phyloP scores from a whole-genome alignment of 2,113 vertebrate genomes.

The Pyrgilauda ruficollis region DNA sequence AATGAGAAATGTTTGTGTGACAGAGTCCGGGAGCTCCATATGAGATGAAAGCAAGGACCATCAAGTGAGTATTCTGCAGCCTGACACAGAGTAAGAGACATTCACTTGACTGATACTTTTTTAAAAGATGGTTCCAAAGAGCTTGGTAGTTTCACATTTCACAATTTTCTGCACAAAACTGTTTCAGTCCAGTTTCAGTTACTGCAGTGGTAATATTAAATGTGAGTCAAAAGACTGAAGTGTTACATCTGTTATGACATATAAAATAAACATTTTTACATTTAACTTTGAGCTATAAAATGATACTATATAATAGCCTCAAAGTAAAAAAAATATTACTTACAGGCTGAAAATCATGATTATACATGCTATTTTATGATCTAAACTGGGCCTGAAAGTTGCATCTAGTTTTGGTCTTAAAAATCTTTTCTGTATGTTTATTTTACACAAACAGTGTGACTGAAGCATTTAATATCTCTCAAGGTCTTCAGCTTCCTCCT shows the following conservation, averaged over 20 bases:
- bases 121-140: not conserved
- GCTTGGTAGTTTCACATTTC: not conserved
- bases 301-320: not conserved
- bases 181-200: not conserved
- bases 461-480: not conserved
- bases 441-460: not conserved
- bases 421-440: not conserved
- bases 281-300: not conserved
- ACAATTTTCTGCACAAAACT: not conserved
- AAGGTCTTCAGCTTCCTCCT: not conserved
- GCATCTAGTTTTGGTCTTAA: not conserved
- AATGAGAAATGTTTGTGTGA: conserved; percentile 44
- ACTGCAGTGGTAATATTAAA: not conserved
- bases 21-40: not conserved
- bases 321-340: not conserved
- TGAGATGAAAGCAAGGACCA: not conserved
- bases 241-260: not conserved
- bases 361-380: not conserved
- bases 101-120: not conserved
- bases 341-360: not conserved
- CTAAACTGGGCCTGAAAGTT: not conserved
- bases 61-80: not conserved
- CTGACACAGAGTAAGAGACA: not conserved
- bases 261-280: not conserved
- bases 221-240: not conserved